Percentiles rank a stretch among this genome's conserved stretches.
phyloP scores from a whole-genome alignment of 2,797 vertebrate species.

The Carcharodon carcharias region DNA sequence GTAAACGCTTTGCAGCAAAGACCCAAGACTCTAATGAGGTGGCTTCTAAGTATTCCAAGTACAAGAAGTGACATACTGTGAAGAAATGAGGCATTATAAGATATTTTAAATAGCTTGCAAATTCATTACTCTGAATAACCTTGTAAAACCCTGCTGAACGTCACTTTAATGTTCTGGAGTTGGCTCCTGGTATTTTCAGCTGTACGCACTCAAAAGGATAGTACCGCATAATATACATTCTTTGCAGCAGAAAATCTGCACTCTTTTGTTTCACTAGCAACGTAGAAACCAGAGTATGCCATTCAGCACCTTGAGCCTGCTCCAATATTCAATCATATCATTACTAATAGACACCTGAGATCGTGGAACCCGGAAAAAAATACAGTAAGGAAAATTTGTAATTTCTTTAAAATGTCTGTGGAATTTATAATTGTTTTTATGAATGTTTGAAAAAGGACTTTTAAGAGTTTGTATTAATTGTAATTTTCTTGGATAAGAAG shows the following conservation, averaged over 20 bases:
- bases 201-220: neutral
- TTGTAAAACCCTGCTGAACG: neutral
- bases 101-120: neutral
- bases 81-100: constrained; percentile 17
- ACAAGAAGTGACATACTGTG: neutral
- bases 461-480: too few species aligned
- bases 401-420: too few species aligned
- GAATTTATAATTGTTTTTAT: too few species aligned
- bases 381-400: too few species aligned
- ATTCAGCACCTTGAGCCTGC: neutral
- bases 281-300: neutral
- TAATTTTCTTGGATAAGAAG: too few species aligned
- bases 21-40: constrained; percentile 30
- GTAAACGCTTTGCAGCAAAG: constrained; percentile 21
- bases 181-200: neutral
- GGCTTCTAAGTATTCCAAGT: constrained; percentile 24
- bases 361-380: too few species aligned
- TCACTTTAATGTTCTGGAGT: neutral
- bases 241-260: neutral
- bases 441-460: too few species aligned
- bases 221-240: neutral
- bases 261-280: neutral
- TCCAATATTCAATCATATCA: neutral
- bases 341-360: neutral
- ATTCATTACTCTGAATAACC: constrained; percentile 32